Evolutionary conservation across 2,113 vertebrate genomes (phyloP), one percentile per base, ranked within the genome.

Genomic region (Alethe diademata): DNA sequence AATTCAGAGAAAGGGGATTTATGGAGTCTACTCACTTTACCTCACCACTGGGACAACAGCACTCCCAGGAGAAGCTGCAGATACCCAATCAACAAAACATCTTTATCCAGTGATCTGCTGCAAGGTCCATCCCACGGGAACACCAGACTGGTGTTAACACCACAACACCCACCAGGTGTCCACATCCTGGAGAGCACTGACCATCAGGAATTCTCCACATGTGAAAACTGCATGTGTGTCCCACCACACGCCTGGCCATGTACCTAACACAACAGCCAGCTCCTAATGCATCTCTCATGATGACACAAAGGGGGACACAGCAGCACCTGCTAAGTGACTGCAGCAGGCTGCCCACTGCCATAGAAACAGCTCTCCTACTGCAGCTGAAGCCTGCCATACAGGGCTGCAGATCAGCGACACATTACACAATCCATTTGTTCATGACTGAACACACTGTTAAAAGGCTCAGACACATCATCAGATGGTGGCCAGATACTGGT

Each of bases 241-340:
- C 48, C 35, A 17, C 31, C 26, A 69, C 20, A 6, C 2, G 5
- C 19, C 61, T 58, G 43, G 24, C 53, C 78, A 69, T 0, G 0
- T 8, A 38, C 5, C 58, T 24, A 64, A 26, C 53, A 35, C 0
- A 86, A 38, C 1, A 2, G 14, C 26, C 19, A 48, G n/a, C 62
- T 72, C 38, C n/a, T 25, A 36, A 64, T 2, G 17, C 14, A 14
- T 2, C 35, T 72, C 64, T 65, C 71, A 56, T 5, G 20, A 22
- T 3, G 8, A 73, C 7, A 72, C 11, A 16, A 35, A 38, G 10
- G 4, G 19, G 31, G 33, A 61, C 24, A 54, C 10, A 78, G 74
- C 14, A 73, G 60, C 47, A 71, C 43, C 51, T n/a, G n/a, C n/a
- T 38, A 42, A 51, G 66, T 16, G 53, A 66, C 61, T 54, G 57